Base-by-base conservation (phyloP, 1,140 invertebrate species). In the Drosophila yakuba region DNA sequence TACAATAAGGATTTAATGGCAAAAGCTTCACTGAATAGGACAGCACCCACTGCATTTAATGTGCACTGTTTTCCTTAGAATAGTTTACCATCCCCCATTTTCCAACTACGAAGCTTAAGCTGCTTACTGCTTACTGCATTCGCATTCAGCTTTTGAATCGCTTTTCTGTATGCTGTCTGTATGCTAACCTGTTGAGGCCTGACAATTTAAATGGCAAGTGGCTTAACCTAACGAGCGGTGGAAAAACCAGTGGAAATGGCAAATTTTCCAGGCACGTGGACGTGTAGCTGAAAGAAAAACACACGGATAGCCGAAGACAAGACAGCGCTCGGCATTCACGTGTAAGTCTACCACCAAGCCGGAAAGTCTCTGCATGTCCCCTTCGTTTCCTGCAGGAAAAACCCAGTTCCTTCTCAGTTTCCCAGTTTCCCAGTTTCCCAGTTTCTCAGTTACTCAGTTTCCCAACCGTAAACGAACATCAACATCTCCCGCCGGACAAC, bases 181-280 rank as follows among this genome's bases (percentile, higher is more conserved):
- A 20, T 11, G n/a, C 10, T 10, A 25, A 58, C 73, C 55, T 32
- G 62, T 41, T 68, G 62, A 58, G 35, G 51, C 74, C 63, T 60
- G 76, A 63, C 45, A 35, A 64, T 63, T 73, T 23, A 74, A 80
- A 80, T 79, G 77, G 45, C 77, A 54, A 68, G 39, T 28, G 69
- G 61, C 61, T 67, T 51, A 60, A 43, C 11, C 50, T 50, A 57
- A 25, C 38, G 32, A 50, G 12, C 44, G n/a, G 14, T 4, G 32
- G 39, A 44, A 45, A n/a, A 23, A 17, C 43, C 14, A 12, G 17
- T 11, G 20, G 28, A 25, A 44, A 67, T 20, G 32, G 56, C 17
- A 66, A 43, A 58, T 38, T 66, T 64, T 44, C 41, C 38, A 44
- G 66, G 51, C 50, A 78, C 60, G 56, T 67, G 50, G 45, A 47